These are phyloP conservation scores for Drosophila pegasa DNA, from an alignment of 2,888 invertebrate genomes.

Conservation along the genomic window DNA sequence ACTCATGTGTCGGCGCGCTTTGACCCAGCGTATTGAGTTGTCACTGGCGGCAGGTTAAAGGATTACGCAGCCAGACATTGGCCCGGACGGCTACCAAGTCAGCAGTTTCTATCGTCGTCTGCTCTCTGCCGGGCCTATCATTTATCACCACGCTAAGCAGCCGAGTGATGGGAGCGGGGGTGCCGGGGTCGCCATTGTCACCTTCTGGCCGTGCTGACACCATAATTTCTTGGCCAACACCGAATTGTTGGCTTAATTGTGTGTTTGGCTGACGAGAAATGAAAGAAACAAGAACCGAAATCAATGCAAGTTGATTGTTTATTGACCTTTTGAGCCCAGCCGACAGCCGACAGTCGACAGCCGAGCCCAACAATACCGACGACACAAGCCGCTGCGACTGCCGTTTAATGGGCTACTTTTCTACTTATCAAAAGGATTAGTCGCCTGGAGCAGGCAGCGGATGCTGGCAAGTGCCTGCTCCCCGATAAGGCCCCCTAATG, in stretches of 20 bases:
- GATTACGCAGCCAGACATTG: conserved; percentile 57
- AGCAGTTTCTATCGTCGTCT: conserved; percentile 57
- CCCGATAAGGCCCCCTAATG: conserved; percentile 67
- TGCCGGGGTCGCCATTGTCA: conserved; percentile 42
- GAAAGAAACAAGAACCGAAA: conserved; percentile 52
- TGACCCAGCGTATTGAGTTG: conserved; percentile 60
- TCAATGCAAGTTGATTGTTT: conserved; percentile 76
- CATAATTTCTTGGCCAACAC: conserved; percentile 75
- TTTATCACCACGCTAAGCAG: conserved; percentile 74
- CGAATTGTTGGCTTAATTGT: conserved; percentile 77
- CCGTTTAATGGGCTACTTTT: conserved; percentile 73
- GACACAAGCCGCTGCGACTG: too few relatives aligned
- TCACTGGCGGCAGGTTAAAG: conserved; percentile 74
- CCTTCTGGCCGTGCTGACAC: conserved; percentile 70
- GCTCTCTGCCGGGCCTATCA: conserved; percentile 50
- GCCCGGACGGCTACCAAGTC: conserved; percentile 49
- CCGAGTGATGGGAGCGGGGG: conserved; percentile 13
- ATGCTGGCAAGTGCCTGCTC: conserved; percentile 20
- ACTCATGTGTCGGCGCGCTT: conserved; percentile 52
- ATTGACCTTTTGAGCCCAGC: conserved; percentile 68
- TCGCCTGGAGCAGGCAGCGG: conserved; percentile 1
- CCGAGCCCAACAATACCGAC: conserved; percentile 11
- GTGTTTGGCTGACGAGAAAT: conserved; percentile 55
- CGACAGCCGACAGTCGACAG: conserved; percentile 62
- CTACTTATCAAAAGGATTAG: conserved; percentile 60